Conservation (phyloP, 1,140 invertebrate species). For the Drosophila miranda region DNA sequence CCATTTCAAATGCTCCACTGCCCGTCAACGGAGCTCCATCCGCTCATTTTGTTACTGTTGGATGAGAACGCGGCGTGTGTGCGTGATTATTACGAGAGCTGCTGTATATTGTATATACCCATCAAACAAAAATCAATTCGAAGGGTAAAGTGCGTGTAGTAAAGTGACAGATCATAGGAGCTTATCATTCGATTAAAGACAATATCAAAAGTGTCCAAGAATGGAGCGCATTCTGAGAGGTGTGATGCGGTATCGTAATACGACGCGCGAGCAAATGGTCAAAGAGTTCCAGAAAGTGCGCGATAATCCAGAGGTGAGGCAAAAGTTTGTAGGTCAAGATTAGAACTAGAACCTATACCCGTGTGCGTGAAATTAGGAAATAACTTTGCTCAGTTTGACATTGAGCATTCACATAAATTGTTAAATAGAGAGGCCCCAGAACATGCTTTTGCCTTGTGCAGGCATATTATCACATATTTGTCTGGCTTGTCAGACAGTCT, state of each 20-base stretch:
- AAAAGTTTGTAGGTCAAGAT: slow-evolving; percentile 23
- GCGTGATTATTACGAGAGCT: slow-evolving; percentile 21
- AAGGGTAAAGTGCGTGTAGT: slow-evolving; percentile 45
- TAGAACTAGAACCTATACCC: neutral
- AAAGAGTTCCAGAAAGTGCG: slow-evolving; percentile 94
- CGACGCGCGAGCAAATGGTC: slow-evolving; percentile 92
- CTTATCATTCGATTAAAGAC: slow-evolving; percentile 3
- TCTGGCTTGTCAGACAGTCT: slow-evolving; percentile 19
- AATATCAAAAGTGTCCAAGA: slow-evolving; percentile 4
- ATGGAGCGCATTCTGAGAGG: slow-evolving; percentile 94
- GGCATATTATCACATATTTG: slow-evolving; percentile 32
- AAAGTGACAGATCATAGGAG: slow-evolving; percentile 40
- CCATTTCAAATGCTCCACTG: slow-evolving; percentile 48
- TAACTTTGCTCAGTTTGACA: slow-evolving; percentile 14
- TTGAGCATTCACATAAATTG: slow-evolving; percentile 19
- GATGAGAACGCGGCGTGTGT: slow-evolving; percentile 12
- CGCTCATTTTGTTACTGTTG: slow-evolving; percentile 21
- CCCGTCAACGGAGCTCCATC: slow-evolving; percentile 30
- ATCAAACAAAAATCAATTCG: slow-evolving; percentile 40
- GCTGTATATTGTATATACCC: slow-evolving; percentile 4
- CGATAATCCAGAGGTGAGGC: slow-evolving; percentile 92
- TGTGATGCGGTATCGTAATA: slow-evolving; percentile 92
- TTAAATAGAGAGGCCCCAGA: slow-evolving; percentile 1
- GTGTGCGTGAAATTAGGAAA: slow-evolving; percentile 12
- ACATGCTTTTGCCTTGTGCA: slow-evolving; percentile 38